Percentiles rank a stretch among this genome's conserved stretches.
These are phyloP conservation scores for Zalophus californianus DNA, from an alignment of 2,797 vertebrate species.

Conservation along the genomic window DNA sequence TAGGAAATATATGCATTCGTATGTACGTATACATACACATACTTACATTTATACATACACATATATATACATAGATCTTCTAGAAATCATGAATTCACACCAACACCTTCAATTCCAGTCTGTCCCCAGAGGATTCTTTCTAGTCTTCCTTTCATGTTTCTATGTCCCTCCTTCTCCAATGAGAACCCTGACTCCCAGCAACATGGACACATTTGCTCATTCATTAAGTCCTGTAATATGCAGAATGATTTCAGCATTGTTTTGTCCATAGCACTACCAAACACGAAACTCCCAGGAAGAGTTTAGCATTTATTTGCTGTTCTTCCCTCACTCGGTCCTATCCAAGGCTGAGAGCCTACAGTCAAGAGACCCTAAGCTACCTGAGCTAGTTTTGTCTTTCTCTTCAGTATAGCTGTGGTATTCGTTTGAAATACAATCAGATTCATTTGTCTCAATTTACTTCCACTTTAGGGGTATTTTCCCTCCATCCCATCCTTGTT, in stretches of 20 bases:
- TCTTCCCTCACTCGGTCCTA: background rate
- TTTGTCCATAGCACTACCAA: background rate
- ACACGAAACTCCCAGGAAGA: background rate
- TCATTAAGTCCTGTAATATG: background rate
- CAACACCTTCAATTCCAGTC: background rate
- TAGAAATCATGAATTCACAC: background rate
- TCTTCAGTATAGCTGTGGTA: background rate
- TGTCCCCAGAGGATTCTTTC: background rate
- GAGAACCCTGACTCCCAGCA: background rate
- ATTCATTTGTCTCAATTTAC: background rate
- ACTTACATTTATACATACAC: background rate
- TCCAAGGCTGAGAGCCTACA: background rate
- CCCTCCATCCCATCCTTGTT: background rate
- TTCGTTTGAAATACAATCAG: background rate
- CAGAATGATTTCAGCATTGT: background rate
- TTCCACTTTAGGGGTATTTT: background rate
- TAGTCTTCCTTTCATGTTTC: background rate
- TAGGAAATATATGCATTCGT: background rate
- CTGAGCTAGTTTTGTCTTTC: background rate
- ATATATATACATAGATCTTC: background rate
- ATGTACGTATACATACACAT: rapidly evolving
- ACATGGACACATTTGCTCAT: background rate
- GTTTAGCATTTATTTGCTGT: background rate
- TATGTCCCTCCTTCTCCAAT: background rate
- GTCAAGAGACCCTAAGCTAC: background rate